Base-by-base conservation (phyloP, 30 jellyfish, hydroid and myxozoan genomes). In the Phacellophora camtschatica region DNA sequence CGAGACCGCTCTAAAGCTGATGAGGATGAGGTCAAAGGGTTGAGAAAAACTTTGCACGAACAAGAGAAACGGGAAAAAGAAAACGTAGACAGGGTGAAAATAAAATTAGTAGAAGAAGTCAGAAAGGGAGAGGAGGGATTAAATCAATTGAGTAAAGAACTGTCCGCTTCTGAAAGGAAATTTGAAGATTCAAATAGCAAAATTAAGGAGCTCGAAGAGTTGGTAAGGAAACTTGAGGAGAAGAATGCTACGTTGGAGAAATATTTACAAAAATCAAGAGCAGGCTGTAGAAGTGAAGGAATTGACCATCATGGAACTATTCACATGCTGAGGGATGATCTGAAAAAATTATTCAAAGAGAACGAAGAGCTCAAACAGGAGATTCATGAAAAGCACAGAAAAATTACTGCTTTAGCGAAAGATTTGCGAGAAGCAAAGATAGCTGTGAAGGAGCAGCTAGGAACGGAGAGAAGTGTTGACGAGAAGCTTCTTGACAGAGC, bases 281-380 rank as follows among this genome's bases (percentile, higher is more conserved):
- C 93, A 1, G 91, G 95, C 2, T 82, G 90, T 41, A 72, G 73
- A 35, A 74, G 89, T 28, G 88, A 82, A 18, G 95, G 87, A 0
- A 84, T 77, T 41, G 97, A 93, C 49, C 91, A 93, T 53, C 95
- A 86, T 25, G 97, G 99, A 27, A 93, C 99, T 16, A 93, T 93
- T 18, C 99, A 93, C 69, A 69, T 93, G 97, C 79, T 93, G 15
- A 69, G 99, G 59, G 99, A 93, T 64, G 99, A 93, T 41, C 41
- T 93, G 54, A 93, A 93, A 84, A 85, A 83, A 66, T 64, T 93
- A 28, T 82, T 95, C 66, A 93, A 93, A 63, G 99, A 93, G 62
- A 93, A 93, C 50, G 95, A 95, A 33, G 89, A 83, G 39, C 63
- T 93, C 57, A 93, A 93, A 58, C 79, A 87, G 36, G 97, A 93